Evolutionary conservation across 2,888 invertebrate species (phyloP).

Genomic region (Pollenia amentaria): DNA sequence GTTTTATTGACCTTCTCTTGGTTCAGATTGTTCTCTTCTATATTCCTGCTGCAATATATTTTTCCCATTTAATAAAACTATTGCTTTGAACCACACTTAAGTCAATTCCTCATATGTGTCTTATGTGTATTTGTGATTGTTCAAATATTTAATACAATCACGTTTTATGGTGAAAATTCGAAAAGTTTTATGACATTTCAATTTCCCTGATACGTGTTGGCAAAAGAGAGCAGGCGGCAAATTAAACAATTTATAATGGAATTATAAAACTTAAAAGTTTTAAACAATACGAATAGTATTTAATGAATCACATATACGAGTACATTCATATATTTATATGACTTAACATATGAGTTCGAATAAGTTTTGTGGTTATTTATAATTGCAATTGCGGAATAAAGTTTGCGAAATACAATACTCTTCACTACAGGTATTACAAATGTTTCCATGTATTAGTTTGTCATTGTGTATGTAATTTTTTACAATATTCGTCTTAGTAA

Average conservation of each 20-base stretch:
- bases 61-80: neutral
- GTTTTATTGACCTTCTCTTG: too few species aligned
- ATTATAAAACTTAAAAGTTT: neutral
- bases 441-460: too few species aligned
- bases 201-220: conserved; percentile 54
- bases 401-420: too few species aligned
- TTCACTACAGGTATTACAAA: too few species aligned
- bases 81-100: conserved; percentile 12
- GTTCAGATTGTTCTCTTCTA: neutral
- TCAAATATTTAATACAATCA: conserved; percentile 40
- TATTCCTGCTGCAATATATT: neutral
- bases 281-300: neutral
- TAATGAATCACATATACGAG: too few species aligned
- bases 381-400: too few species aligned
- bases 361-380: too few species aligned
- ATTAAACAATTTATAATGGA: neutral
- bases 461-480: too few species aligned
- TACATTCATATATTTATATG: too few species aligned
- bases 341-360: too few species aligned
- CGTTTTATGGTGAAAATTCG: conserved; percentile 51
- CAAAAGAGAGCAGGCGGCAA: neutral
- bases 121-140: conserved; percentile 8
- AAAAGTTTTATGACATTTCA: conserved; percentile 62
- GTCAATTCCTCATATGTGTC: conserved; percentile 12
- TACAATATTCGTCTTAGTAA: too few species aligned